Conservation (phyloP, 1,140 invertebrate genomes). For the Ceratosolen fusciceps region DNA sequence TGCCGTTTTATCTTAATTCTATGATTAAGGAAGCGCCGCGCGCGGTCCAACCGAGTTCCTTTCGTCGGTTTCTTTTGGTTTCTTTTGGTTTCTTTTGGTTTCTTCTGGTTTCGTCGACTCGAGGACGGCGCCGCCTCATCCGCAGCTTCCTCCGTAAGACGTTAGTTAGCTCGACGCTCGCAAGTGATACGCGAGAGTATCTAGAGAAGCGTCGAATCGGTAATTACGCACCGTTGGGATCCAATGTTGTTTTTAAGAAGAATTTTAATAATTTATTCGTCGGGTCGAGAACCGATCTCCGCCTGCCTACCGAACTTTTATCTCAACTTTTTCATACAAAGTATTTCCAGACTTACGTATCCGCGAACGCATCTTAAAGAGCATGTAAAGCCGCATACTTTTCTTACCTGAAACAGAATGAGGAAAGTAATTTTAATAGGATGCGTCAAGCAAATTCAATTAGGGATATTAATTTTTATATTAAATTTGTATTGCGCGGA, state of each 20-base stretch:
- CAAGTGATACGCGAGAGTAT: neutral
- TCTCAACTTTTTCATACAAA: neutral
- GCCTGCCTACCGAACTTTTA: neutral
- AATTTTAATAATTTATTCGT: conserved; percentile 36
- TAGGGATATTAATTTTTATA: neutral
- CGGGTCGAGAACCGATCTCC: neutral
- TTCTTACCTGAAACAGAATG: conserved; percentile 35
- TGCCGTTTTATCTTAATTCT: neutral
- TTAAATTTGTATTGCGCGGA: neutral
- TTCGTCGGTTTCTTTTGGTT: neutral
- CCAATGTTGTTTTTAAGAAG: neutral
- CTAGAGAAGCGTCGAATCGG: neutral
- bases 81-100: too few relatives aligned
- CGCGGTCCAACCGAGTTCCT: neutral
- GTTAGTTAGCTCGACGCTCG: neutral
- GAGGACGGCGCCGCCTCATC: neutral
- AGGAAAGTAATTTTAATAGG: neutral
- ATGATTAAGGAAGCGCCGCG: too few relatives aligned
- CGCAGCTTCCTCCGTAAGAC: neutral
- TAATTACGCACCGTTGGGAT: neutral
- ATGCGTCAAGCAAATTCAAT: neutral
- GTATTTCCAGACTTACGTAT: conserved; percentile 19
- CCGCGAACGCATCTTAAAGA: neutral
- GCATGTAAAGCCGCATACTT: neutral
- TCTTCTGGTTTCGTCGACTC: too few relatives aligned